Evolutionary conservation across 1,140 invertebrate genomes (phyloP).

Genomic region (Popillia japonica): DNA sequence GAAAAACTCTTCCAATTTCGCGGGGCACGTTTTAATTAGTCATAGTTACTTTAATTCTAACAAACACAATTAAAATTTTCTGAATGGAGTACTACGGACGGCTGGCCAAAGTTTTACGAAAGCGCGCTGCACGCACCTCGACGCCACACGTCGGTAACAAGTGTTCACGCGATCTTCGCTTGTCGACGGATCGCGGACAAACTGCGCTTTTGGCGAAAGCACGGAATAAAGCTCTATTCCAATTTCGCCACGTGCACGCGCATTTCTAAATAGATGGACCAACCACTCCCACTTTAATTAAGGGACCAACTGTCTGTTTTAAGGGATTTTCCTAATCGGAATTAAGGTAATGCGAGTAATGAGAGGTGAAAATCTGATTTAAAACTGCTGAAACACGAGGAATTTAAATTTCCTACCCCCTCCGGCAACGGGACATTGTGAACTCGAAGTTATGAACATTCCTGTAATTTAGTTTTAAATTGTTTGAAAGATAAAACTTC

Average conservation of each 20-base stretch:
- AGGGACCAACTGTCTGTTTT: background rate
- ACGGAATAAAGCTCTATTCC: slow-evolving; percentile 1
- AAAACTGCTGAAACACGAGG: background rate
- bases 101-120: background rate
- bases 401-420: background rate
- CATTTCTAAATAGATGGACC: background rate
- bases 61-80: background rate
- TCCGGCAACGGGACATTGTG: too few relatives aligned
- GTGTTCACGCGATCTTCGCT: background rate
- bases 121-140: background rate
- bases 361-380: slow-evolving; percentile 10
- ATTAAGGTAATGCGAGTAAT: background rate
- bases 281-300: slow-evolving; percentile 9
- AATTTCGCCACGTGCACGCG: background rate
- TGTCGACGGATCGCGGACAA: background rate
- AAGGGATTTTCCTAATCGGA: slow-evolving; percentile 2
- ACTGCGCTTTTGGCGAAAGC: slow-evolving; percentile 3
- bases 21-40: background rate
- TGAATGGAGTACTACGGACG: background rate
- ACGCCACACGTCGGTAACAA: background rate
- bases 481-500: too few relatives aligned
- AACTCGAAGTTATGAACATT: too few relatives aligned
- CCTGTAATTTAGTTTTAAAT: too few relatives aligned
- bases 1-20: background rate
- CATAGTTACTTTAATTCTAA: background rate